A percentile compares a stretch with the other conserved stretches of the same genome.
Evolutionary conservation across 2,797 vertebrate species (phyloP).

Genomic region (Hephaestus fuliginosus): DNA sequence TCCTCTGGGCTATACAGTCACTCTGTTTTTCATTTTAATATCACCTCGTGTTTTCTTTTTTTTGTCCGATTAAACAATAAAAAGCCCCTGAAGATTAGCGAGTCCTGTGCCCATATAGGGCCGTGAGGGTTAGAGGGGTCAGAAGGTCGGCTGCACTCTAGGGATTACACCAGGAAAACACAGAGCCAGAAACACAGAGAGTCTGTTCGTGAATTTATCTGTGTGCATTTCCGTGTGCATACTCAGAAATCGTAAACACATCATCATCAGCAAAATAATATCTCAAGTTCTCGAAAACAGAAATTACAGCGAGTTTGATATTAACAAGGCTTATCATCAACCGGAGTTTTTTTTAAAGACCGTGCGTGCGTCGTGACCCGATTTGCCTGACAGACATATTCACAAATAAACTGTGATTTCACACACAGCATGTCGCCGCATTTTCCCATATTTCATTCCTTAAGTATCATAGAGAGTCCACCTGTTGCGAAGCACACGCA

Average conservation of each 20-base stretch:
- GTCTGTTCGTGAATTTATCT: slow-evolving; percentile 5
- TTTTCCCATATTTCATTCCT: slow-evolving; percentile 26
- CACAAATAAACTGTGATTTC: slow-evolving; percentile 50
- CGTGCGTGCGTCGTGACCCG: background rate
- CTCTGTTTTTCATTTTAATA: slow-evolving; percentile 49
- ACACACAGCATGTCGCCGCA: slow-evolving; percentile 35
- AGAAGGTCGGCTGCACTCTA: slow-evolving; percentile 58
- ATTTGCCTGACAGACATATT: slow-evolving; percentile 38
- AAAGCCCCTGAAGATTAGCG: slow-evolving; percentile 61
- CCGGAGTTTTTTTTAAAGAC: background rate
- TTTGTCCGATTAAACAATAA: slow-evolving; percentile 54
- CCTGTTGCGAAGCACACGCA: slow-evolving; percentile 14
- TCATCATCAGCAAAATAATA: no score
- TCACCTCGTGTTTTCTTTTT: slow-evolving; percentile 53
- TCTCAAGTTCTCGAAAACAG: background rate
- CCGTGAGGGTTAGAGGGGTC: slow-evolving; percentile 40
- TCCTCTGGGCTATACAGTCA: background rate
- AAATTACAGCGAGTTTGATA: background rate
- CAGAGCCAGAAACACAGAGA: background rate
- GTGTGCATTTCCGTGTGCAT: background rate
- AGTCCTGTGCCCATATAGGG: slow-evolving; percentile 21
- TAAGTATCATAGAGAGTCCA: slow-evolving; percentile 23
- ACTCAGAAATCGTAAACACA: no score
- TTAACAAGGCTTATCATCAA: background rate
- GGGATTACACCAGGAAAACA: slow-evolving; percentile 56